Conservation (phyloP, 30 jellyfish, hydroid and myxozoan species). For the Aurelia aurita region DNA sequence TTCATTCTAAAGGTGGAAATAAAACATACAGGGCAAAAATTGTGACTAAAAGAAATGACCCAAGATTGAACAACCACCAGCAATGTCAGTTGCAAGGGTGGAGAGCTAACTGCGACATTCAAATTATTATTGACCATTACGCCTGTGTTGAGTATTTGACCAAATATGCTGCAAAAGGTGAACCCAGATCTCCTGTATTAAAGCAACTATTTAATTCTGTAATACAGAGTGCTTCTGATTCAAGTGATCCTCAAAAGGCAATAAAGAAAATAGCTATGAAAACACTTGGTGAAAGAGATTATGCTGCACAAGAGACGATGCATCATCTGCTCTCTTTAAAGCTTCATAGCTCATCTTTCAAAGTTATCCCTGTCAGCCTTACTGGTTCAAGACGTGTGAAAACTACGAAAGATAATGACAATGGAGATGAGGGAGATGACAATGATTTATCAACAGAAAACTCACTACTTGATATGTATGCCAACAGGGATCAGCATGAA, state of each 20-base stretch:
- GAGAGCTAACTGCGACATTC: conserved; percentile 51
- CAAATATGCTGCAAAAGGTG: conserved; percentile 59
- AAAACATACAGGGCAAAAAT: conserved; percentile 40
- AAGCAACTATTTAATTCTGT: conserved; percentile 24
- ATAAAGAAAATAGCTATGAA: background rate
- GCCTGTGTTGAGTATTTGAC: conserved; percentile 52
- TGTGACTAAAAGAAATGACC: conserved; percentile 29
- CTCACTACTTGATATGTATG: conserved; percentile 34
- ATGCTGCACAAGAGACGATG: conserved; percentile 35
- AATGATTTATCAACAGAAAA: background rate
- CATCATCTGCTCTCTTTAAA: conserved; percentile 28
- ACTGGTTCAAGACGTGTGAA: conserved; percentile 11
- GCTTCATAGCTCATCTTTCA: conserved; percentile 29
- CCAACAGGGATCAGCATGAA: conserved; percentile 1
- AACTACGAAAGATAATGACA: background rate
- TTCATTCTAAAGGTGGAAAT: too few relatives aligned
- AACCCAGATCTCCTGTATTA: conserved; percentile 6
- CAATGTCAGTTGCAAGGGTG: too few relatives aligned
- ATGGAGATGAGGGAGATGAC: background rate
- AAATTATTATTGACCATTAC: conserved; percentile 29
- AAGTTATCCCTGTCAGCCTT: conserved; percentile 20
- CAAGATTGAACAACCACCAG: conserved; percentile 40
- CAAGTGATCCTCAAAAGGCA: background rate
- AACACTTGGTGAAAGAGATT: conserved; percentile 31
- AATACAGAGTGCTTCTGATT: background rate